Base-by-base conservation (phyloP, 2,113 vertebrate genomes). In the Girardinichthys multiradiatus region DNA sequence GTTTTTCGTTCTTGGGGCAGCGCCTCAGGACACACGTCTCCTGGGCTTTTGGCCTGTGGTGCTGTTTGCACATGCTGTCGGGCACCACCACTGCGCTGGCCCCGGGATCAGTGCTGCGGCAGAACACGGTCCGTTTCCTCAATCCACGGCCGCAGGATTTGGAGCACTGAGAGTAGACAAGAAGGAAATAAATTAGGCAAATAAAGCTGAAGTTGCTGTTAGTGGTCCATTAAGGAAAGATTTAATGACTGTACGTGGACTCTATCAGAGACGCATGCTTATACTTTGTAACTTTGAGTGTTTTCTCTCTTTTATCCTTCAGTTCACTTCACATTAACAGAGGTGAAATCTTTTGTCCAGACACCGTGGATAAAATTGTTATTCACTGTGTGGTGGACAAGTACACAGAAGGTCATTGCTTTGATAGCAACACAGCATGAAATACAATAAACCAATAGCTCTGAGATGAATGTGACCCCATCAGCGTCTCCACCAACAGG, bases 111-210 rank as follows among this genome's bases (percentile, higher is more conserved):
- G 91, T 85, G 68, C 92, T 95, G 79, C 90, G 92, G 88, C 98
- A 99, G 80, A 93, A 94, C 84, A 98, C 91, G 7, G 94, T 94
- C 0, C 97, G 95, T 76, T 94, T 97, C 92, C 92, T 95, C 75
- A 96, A 65, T 0, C 98, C 98, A 59, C 97, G 95, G 33, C 98
- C 98, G 57, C 98, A 99, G 2, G 95, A 96, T 92, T 99, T 99
- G 74, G 98, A 99, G 89, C 98, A 99, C 98, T 97, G 73, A 6
- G 17, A 28, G 54, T 1, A 1, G 68, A 65, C 45, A n/a, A 26
- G 72, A 42, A 66, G 27, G 17, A 63, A 33, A 27, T 0, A 26
- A 45, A 61, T 29, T 0, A 42, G 39, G 57, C 59, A n/a, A 54
- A 7, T 29, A 19, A 68, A n/a, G 48, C 21, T 5, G 35, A 42